phyloP scores from a whole-genome alignment of 2,797 vertebrate species.

The Heterohyrax brucei region DNA sequence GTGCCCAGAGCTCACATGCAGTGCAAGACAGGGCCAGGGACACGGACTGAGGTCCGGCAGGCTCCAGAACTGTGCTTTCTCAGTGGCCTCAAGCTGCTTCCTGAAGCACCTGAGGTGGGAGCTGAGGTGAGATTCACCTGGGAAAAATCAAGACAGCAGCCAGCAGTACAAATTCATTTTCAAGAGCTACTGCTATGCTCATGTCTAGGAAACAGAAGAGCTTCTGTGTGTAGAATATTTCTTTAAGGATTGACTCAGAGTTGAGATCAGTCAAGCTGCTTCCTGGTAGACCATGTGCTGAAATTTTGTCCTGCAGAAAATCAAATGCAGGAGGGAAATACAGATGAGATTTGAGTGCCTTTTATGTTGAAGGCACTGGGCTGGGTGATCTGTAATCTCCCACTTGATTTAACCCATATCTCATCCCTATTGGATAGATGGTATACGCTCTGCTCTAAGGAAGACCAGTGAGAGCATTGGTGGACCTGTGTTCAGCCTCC shows the following conservation, averaged over 20 bases:
- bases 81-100: no score
- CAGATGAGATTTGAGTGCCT: neutral
- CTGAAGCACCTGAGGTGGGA: neutral
- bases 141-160: neutral
- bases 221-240: neutral
- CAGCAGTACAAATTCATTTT: neutral
- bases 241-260: neutral
- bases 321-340: neutral
- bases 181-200: neutral
- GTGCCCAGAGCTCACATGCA: neutral
- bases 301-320: neutral
- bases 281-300: neutral
- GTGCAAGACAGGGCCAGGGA: rapidly evolving
- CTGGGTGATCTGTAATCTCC: neutral
- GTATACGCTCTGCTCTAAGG: neutral
- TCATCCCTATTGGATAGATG: neutral
- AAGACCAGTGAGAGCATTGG: neutral
- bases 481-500: neutral
- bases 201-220: neutral
- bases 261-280: neutral
- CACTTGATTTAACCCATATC: neutral
- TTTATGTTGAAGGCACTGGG: neutral
- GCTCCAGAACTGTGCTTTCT: no score
- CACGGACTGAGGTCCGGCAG: neutral
- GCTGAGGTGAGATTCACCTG: neutral